Base-by-base conservation (phyloP, 2,113 vertebrate species). In the Gymnorhina tibicen region DNA sequence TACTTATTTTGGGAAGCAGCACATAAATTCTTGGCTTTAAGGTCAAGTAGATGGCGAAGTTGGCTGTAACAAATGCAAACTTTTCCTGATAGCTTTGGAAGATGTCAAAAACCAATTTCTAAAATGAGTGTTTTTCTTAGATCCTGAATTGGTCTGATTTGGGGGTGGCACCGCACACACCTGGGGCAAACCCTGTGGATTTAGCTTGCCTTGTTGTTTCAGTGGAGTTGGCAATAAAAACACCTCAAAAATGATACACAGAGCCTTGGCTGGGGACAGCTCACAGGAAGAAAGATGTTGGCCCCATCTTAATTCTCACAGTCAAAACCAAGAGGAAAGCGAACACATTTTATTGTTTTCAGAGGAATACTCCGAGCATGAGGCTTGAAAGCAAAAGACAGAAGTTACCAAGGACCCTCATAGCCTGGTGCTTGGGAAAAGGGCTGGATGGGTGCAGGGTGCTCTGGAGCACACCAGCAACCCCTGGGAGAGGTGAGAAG, bases 1-100 rank as follows among this genome's bases (percentile, higher is more conserved):
- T 70, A 59, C 92, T 96, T 97, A 97, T 97, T 98, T 97, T 94
- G 74, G 94, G 82, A 98, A 97, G 82, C 52, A 91, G 70, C 70
- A 97, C 85, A 95, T 82, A 97, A 97, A 97, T 82, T 87, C 62
- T 68, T 79, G 13, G 35, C 93, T 97, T 94, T 97, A 91, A 97
- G 94, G 95, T 97, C 97, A 98, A 97, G 77, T 94, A 89, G 93
- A 80, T 93, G 93, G 91, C 8, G 19, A 93, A 97, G 92, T 70
- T 97, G 90, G 33, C 95, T 94, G 75, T 76, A 79, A 89, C 27
- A 95, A 83, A 77, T 64, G 41, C 39, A 96, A 97, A 87, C 79
- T 97, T 97, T 85, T 97, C 82, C 74, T 76, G 63, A 78, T 82
- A 70, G 60, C 58, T 93, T 93, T 93, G 55, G 83, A 69, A 91